Evolutionary conservation across 2,113 vertebrate genomes (phyloP), one percentile per base, ranked within the genome.

Genomic region (Hoplias malabaricus): DNA sequence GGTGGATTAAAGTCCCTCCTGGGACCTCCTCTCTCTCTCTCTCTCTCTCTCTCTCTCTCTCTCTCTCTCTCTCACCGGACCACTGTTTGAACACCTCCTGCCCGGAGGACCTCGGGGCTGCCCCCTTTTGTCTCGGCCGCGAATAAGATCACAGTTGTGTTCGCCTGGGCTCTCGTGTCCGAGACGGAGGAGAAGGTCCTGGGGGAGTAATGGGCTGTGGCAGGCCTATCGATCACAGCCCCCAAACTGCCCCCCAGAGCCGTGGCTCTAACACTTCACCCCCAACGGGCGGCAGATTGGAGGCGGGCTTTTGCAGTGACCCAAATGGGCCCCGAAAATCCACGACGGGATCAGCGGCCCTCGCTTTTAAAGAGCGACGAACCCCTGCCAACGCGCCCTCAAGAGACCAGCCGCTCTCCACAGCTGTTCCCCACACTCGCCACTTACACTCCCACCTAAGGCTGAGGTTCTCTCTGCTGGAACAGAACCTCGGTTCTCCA

Each of bases 81-180:
- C 87, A 88, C 88, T 89, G 91, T 92, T 90, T 88, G 88, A 91
- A 88, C 89, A 88, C 86, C 81, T 85, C 87, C 83, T 85, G 82
- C 84, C 87, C 84, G 87, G 63, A 89, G 85, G 85, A 86, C 84
- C 86, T 82, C 83, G 86, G 87, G 87, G 85, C 84, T 84, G 81
- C 72, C 84, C 82, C 84, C 86, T 89, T 76, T 93, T 92, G 90
- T 92, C 84, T 31, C 81, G n/a, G 84, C 87, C 80, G 83, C 90
- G 92, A 92, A 92, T 90, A 92, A 91, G 89, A 91, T 90, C 91
- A 92, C 85, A 91, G 90, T 88, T 88, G 87, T 87, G 88, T 85
- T 90, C 90, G n/a, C 86, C 86, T 82, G 69, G 57, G 79, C 87
- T 84, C 87, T 90, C 84, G 90, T 87, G 88, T 87, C 84, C 75